Conservation (phyloP, 2,113 vertebrate genomes). For the Centrocercus urophasianus region DNA sequence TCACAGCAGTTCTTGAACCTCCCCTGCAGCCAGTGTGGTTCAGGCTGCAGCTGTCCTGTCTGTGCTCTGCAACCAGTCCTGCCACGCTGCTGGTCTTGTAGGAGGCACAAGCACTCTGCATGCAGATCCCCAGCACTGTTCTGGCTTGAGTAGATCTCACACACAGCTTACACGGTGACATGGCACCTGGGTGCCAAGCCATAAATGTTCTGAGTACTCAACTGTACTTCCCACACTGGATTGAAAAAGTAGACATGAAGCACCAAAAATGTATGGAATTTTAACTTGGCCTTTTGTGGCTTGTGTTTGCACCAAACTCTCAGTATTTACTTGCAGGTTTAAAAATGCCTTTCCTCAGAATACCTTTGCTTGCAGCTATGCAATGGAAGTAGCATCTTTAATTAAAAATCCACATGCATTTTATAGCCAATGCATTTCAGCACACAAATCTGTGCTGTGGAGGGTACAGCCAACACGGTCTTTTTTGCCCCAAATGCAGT, state of each 20-base stretch:
- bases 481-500: background rate
- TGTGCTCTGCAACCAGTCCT: no score
- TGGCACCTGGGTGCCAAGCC: no score
- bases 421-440: background rate
- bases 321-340: background rate
- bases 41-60: no score
- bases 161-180: background rate
- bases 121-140: background rate
- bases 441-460: background rate
- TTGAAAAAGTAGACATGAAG: background rate
- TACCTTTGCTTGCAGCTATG: background rate
- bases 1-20: no score
- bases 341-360: background rate
- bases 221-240: no score
- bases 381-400: rapidly evolving
- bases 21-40: no score
- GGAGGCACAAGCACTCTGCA: background rate
- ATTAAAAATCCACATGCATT: background rate
- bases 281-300: background rate
- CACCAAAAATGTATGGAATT: background rate
- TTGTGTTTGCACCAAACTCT: background rate
- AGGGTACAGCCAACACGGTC: background rate
- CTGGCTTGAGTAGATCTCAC: background rate
- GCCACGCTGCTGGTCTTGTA: no score
- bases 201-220: background rate